phyloP scores from a whole-genome alignment of 2,113 vertebrate species.

The Ptyas mucosa region DNA sequence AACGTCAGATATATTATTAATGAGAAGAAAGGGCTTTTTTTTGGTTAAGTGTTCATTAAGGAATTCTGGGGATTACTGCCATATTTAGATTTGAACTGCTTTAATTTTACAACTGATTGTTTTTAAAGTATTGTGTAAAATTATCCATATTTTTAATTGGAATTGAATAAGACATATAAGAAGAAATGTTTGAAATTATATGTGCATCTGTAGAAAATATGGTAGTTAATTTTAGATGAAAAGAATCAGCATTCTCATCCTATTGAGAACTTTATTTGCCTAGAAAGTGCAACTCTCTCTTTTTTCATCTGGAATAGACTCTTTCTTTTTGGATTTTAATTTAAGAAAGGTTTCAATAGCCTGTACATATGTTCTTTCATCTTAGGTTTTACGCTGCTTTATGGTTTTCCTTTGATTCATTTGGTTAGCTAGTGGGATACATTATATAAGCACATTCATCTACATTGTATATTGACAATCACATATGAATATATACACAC shows the following conservation, averaged over 20 bases:
- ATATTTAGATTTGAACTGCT: conserved; percentile 28
- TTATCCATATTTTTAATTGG: neutral
- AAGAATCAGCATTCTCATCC: neutral
- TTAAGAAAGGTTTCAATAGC: conserved; percentile 10
- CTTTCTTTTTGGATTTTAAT: conserved; percentile 30
- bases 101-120: conserved; percentile 9
- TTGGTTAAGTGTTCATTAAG: neutral
- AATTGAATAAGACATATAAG: neutral
- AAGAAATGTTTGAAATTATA: neutral
- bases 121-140: neutral
- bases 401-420: neutral
- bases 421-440: neutral
- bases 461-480: neutral
- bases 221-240: conserved; percentile 9
- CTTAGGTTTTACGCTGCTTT: conserved; percentile 11
- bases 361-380: conserved; percentile 33
- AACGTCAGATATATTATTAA: conserved; percentile 49
- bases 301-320: conserved; percentile 24
- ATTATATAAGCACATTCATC: neutral
- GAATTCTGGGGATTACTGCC: conserved; percentile 11
- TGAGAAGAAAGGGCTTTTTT: neutral
- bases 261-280: conserved; percentile 14
- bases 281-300: neutral
- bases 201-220: neutral
- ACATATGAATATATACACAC: neutral